These are phyloP conservation scores for Notodonta ziczac DNA, from an alignment of 2,888 invertebrate species.

Conservation along the genomic window DNA sequence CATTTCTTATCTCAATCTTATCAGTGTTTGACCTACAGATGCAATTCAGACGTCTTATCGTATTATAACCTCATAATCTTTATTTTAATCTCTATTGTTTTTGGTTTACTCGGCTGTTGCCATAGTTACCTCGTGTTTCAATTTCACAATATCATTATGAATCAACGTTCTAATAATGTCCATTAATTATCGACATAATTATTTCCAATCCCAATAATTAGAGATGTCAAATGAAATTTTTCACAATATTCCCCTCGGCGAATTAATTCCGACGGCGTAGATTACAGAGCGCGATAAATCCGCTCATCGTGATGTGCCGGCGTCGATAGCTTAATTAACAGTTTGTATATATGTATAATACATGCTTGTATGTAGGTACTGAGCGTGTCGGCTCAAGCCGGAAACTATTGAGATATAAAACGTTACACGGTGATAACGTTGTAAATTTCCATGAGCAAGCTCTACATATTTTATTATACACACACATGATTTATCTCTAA, in stretches of 20 bases:
- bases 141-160: too few relatives aligned
- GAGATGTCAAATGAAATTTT: slow-evolving; percentile 25
- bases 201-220: slow-evolving; percentile 16
- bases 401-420: slow-evolving; percentile 9
- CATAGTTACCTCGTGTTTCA: too few relatives aligned
- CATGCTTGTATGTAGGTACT: background rate
- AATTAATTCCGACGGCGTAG: slow-evolving; percentile 40
- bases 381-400: background rate
- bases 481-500: too few relatives aligned
- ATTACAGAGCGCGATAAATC: slow-evolving; percentile 48
- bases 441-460: background rate
- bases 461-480: background rate
- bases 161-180: too few relatives aligned
- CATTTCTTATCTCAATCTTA: too few relatives aligned
- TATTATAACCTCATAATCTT: too few relatives aligned
- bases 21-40: too few relatives aligned
- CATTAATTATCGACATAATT: background rate
- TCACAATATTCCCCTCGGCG: slow-evolving; percentile 21
- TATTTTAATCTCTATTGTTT: too few relatives aligned
- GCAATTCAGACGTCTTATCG: too few relatives aligned
- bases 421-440: background rate
- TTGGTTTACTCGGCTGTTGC: too few relatives aligned
- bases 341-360: slow-evolving; percentile 23
- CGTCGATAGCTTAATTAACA: slow-evolving; percentile 49
- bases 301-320: slow-evolving; percentile 29